A percentile compares a stretch with the other conserved stretches of the same genome.
Evolutionary conservation across 2,797 vertebrate genomes (phyloP).

Genomic region (Somateria mollissima): DNA sequence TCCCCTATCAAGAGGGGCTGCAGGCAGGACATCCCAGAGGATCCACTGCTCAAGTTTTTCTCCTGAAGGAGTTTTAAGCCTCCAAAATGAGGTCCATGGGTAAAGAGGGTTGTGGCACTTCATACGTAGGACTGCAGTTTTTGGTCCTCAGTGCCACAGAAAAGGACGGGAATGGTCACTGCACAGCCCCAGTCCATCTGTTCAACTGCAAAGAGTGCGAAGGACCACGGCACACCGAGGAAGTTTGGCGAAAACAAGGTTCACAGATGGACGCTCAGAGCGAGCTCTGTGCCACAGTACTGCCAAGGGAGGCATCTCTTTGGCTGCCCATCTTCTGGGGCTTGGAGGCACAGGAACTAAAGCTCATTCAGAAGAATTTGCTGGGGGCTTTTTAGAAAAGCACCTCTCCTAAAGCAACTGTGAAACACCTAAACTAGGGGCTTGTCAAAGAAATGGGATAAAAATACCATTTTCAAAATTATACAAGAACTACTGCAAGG

Average conservation of each 20-base stretch:
- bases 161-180: not conserved
- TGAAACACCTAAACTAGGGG: not conserved
- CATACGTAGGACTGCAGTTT: not conserved
- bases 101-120: not conserved
- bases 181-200: not conserved
- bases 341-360: not conserved
- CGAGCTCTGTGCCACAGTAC: fast-evolving
- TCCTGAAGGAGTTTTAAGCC: not conserved
- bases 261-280: not conserved
- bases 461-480: not conserved
- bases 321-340: not conserved
- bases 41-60: not conserved
- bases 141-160: not conserved
- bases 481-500: not conserved
- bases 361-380: not conserved
- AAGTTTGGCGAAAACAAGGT: not conserved
- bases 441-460: not conserved
- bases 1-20: not conserved
- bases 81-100: not conserved
- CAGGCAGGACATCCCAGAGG: not conserved
- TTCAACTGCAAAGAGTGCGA: not conserved
- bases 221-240: not conserved
- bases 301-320: not conserved
- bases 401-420: not conserved
- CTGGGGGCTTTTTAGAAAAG: not conserved